Conservation (phyloP, 53 echinoderm and acorn worm species). For the Glandiceps talaboti region DNA sequence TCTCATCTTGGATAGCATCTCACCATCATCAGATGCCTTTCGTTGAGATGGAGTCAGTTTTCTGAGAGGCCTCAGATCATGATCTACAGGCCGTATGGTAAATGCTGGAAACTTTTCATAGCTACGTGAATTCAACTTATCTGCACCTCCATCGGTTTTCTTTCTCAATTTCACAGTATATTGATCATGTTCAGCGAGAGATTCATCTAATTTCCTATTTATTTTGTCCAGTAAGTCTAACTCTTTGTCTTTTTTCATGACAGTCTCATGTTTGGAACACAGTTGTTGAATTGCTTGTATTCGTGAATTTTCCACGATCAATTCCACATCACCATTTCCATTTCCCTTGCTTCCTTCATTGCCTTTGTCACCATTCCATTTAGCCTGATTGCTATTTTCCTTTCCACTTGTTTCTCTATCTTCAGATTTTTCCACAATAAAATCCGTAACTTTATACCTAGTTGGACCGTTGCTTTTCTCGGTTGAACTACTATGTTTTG, state of each 20-base stretch:
- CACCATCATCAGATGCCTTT: not conserved
- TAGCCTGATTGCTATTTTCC: not conserved
- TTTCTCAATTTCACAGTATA: not conserved
- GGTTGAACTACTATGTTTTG: not conserved
- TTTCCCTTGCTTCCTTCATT: not conserved
- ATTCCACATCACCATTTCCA: not conserved
- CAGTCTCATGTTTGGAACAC: not conserved
- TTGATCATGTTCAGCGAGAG: not conserved
- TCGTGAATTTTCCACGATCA: not conserved
- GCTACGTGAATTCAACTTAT: not conserved
- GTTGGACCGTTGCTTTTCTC: not conserved
- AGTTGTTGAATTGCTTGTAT: not conserved
- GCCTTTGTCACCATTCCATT: not conserved
- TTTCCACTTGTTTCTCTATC: not conserved
- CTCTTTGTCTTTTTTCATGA: not conserved
- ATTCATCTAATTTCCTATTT: not conserved
- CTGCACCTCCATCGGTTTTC: not conserved
- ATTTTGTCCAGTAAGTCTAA: not conserved
- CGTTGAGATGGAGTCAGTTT: not conserved
- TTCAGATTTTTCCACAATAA: too few species aligned
- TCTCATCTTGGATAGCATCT: not conserved
- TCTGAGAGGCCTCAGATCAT: not conserved
- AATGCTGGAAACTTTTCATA: not conserved
- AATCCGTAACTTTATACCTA: too few species aligned
- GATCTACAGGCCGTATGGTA: not conserved